Conservation (phyloP, 2,797 vertebrate species). For the Arnoldichthys spilopterus region DNA sequence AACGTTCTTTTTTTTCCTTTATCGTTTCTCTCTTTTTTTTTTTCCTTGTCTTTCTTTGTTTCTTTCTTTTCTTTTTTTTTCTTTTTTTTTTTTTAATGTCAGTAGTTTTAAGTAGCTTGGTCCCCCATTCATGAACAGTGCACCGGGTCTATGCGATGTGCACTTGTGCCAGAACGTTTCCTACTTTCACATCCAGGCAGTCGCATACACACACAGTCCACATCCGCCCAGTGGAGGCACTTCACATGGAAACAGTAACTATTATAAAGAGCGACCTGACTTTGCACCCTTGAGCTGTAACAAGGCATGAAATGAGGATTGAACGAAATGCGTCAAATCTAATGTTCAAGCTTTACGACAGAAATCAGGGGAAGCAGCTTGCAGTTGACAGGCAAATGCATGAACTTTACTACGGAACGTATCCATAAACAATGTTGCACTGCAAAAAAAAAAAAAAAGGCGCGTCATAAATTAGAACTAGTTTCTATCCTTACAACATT, state of each 20-base stretch:
- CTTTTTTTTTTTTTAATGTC: constrained; percentile 70
- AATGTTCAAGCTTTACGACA: constrained; percentile 52
- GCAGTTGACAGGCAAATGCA: constrained; percentile 42
- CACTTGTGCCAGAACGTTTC: constrained; percentile 69
- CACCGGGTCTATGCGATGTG: constrained; percentile 62
- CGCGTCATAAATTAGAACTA: constrained; percentile 78
- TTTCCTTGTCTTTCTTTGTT: too few species aligned
- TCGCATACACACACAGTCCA: constrained; percentile 60
- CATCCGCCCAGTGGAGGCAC: constrained; percentile 74
- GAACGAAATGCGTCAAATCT: constrained; percentile 42
- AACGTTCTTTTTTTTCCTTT: constrained; percentile 63
- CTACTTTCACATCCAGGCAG: constrained; percentile 65
- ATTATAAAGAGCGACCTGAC: constrained; percentile 68
- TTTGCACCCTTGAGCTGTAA: constrained; percentile 70
- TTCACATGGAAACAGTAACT: constrained; percentile 73
- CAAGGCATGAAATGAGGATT: constrained; percentile 62
- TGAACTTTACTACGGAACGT: constrained; percentile 59
- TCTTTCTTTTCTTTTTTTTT: too few species aligned
- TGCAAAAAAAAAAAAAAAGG: constrained; percentile 49
- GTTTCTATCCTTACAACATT: constrained; percentile 75
- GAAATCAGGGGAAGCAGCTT: constrained; percentile 33
- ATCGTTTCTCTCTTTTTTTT: constrained; percentile 69
- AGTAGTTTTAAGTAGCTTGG: constrained; percentile 81
- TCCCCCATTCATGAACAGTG: constrained; percentile 70
- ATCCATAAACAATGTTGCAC: constrained; percentile 57